phyloP scores from a whole-genome alignment of 2,888 invertebrate species.

The Drosophila gaucha region DNA sequence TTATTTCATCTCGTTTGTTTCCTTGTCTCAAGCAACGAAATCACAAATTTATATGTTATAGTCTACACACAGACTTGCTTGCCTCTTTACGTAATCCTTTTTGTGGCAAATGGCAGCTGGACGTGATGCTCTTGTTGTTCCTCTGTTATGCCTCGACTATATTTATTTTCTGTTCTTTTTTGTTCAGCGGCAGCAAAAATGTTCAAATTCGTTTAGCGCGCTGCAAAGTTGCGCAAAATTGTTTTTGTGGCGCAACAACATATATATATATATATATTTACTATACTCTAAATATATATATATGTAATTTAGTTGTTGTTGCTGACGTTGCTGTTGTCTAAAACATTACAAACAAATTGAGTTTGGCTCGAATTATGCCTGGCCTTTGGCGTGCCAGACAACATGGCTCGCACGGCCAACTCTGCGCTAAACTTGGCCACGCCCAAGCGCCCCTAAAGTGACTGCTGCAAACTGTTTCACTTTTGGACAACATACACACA shows the following conservation, averaged over 20 bases:
- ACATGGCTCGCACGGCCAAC: constrained; percentile 18
- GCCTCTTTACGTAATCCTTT: constrained; percentile 19
- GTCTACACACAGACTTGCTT: constrained; percentile 17
- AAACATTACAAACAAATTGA: constrained; percentile 73
- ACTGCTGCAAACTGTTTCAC: constrained; percentile 77
- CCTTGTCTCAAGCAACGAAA: constrained; percentile 21
- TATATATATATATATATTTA: constrained; percentile 13
- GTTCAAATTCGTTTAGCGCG: constrained; percentile 73
- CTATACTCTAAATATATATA: constrained; percentile 11
- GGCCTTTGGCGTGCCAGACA: constrained; percentile 54
- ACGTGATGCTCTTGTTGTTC: constrained; percentile 17
- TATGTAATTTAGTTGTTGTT: constrained; percentile 52
- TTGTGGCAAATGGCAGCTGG: constrained; percentile 28
- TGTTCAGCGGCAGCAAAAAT: constrained; percentile 36
- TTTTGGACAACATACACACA: constrained; percentile 38
- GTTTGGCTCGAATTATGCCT: constrained; percentile 73
- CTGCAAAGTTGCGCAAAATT: constrained; percentile 70
- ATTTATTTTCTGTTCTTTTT: background rate
- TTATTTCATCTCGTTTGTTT: constrained; percentile 11
- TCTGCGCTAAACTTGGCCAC: constrained; percentile 41
- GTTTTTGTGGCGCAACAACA: constrained; percentile 48
- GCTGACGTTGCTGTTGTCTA: constrained; percentile 47
- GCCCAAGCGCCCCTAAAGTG: constrained; percentile 63
- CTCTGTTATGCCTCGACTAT: constrained; percentile 1
- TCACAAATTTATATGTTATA: constrained; percentile 35